A percentile compares a stretch with the other conserved stretches of the same genome.
These are phyloP conservation scores for Lampris incognitus DNA, from an alignment of 2,113 vertebrate species.

Conservation along the genomic window DNA sequence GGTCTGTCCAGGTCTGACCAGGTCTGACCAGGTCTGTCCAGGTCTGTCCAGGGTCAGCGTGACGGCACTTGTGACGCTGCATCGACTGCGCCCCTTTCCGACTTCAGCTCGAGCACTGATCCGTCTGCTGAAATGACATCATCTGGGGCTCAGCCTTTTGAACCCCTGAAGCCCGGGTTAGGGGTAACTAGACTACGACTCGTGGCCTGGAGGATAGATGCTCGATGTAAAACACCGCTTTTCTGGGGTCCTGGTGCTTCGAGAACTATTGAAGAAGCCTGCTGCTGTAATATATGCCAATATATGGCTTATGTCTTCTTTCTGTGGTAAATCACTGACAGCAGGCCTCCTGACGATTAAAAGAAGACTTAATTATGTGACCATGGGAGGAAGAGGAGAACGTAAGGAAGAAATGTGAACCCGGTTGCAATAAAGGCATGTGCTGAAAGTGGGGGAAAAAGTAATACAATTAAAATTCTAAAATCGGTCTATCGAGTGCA, in stretches of 20 bases:
- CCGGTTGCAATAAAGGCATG: neutral
- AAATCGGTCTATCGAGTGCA: conserved; percentile 3
- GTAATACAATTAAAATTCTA: neutral
- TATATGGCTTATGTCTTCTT: conserved; percentile 24
- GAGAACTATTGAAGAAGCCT: conserved; percentile 10
- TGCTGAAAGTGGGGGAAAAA: neutral
- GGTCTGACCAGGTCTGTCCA: no score
- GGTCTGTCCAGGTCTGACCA: neutral
- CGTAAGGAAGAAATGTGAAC: conserved; percentile 6
- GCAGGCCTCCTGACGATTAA: conserved; percentile 62
- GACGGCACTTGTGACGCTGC: neutral
- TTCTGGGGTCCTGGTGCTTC: neutral
- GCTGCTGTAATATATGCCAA: neutral
- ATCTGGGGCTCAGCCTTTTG: conserved; percentile 21
- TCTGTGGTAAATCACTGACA: conserved; percentile 43
- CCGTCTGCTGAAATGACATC: conserved; percentile 2
- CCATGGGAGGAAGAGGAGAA: conserved; percentile 25
- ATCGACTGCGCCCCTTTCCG: neutral
- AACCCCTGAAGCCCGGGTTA: conserved; percentile 51
- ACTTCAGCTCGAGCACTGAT: conserved; percentile 12
- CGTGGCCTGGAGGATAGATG: conserved; percentile 39
- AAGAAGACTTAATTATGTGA: conserved; percentile 65
- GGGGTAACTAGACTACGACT: conserved; percentile 43
- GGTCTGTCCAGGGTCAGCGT: neutral
- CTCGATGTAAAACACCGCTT: conserved; percentile 20